Percentiles rank a stretch among this genome's conserved stretches.
phyloP scores from a whole-genome alignment of 2,888 invertebrate genomes.

The Ectropis crepuscularia region DNA sequence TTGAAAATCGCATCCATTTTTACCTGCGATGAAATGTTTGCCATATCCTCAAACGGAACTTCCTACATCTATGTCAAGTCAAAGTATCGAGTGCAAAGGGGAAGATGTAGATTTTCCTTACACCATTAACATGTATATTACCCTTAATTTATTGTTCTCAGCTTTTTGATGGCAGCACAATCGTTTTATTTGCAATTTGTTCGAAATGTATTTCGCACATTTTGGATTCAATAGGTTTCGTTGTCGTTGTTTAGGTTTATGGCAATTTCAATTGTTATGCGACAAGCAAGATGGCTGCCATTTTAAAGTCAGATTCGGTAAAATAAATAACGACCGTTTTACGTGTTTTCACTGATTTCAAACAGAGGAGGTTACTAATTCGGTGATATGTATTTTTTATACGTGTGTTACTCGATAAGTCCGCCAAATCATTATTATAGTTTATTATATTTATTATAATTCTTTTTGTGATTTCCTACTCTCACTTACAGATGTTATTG shows the following conservation, averaged over 20 bases:
- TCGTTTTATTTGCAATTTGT: slow-evolving; percentile 65
- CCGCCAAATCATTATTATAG: too few species aligned
- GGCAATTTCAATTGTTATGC: slow-evolving; percentile 7
- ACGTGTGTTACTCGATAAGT: too few species aligned
- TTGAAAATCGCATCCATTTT: too few species aligned
- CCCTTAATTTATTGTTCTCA: slow-evolving; percentile 72
- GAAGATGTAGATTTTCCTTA: slow-evolving; percentile 74
- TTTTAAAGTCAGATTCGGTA: slow-evolving; percentile 8
- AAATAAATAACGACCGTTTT: neutral
- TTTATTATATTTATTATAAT: too few species aligned
- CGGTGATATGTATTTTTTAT: too few species aligned
- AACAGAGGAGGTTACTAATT: neutral
- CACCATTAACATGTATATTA: slow-evolving; percentile 79
- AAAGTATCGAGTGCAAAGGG: slow-evolving; percentile 61
- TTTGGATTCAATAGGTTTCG: slow-evolving; percentile 33
- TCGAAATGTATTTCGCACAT: slow-evolving; percentile 34
- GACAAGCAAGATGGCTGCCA: neutral
- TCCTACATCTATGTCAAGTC: slow-evolving; percentile 32
- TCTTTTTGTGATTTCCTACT: too few species aligned
- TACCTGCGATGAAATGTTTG: neutral
- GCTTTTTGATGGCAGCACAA: slow-evolving; percentile 67
- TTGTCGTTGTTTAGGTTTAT: slow-evolving; percentile 34
- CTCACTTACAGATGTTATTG: too few species aligned
- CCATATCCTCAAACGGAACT: slow-evolving; percentile 46
- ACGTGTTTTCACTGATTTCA: neutral